Base-by-base conservation (phyloP, 2,888 invertebrate genomes). In the Bimastos eiseni region DNA sequence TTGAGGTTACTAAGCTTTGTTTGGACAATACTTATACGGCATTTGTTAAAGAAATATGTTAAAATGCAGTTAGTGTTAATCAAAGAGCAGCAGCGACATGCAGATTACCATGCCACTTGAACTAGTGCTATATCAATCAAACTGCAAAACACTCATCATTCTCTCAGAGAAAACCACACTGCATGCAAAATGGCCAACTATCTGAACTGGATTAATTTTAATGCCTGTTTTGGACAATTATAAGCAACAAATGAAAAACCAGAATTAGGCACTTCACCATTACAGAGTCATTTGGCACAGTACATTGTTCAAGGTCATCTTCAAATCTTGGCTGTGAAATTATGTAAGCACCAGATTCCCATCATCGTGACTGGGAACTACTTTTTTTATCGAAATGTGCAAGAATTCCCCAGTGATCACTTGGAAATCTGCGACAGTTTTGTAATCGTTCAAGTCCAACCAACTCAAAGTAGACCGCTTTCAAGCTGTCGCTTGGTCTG, bases 331-430 rank as follows among this genome's bases (percentile, higher is more conserved):
- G 30, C 70, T 70, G 70, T n/a, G 30, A 30, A 30, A 70, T 21
- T n/a, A n/a, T n/a, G 30, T n/a, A 30, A 70, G n/a, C 70, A 30
- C 6, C 70, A 70, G n/a, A 30, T 70, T 70, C 70, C n/a, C n/a
- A 8, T 70, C n/a, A 70, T n/a, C n/a, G n/a, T 70, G 4, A n/a
- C n/a, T 30, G n/a, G 15, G 34, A 6, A 36, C 11, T 70, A 33
- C n/a, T n/a, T 37, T 89, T 89, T 86, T 91, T 93, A 92, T 93
- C 92, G 91, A 94, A 94, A 91, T 95, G 95, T 13, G 94, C 92
- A 88, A 95, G 92, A 34, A 96, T 93, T 1, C 96, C 96, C 96
- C 96, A 96, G 92, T 96, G 96, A 93, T 96, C 96, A 93, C 96
- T 96, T 8, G 96, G 96, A 93, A 96, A 96, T 90, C 95, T 93